phyloP scores from a whole-genome alignment of 2,797 vertebrate species.

The Xiphorhynchus erythropygius region DNA sequence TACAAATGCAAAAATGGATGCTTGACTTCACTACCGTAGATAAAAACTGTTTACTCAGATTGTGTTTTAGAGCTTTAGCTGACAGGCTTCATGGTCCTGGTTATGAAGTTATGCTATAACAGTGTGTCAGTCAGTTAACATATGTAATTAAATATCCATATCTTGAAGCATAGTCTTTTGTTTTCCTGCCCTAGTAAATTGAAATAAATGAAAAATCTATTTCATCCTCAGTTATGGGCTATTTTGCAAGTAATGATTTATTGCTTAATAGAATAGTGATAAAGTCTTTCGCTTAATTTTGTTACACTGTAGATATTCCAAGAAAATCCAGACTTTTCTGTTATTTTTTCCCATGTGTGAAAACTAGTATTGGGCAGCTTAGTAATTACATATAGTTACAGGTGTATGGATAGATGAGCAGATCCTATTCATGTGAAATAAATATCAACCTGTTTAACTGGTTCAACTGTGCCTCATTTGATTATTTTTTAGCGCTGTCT shows the following conservation, averaged over 20 bases:
- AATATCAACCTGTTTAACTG: not conserved
- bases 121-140: not conserved
- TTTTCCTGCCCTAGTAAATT: conserved; percentile 23
- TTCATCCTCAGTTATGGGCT: conserved; percentile 40
- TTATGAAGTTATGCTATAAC: not conserved
- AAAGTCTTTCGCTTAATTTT: conserved; percentile 4
- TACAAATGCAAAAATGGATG: not conserved
- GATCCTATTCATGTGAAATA: not conserved
- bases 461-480: not conserved
- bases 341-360: not conserved
- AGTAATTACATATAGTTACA: not conserved
- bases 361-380: not conserved
- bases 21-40: not conserved
- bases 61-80: not conserved
- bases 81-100: not conserved
- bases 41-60: not conserved
- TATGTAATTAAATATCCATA: conserved; percentile 2
- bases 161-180: conserved; percentile 37
- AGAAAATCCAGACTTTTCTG: not conserved
- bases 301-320: not conserved
- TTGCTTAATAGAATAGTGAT: conserved; percentile 13
- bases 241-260: conserved; percentile 40
- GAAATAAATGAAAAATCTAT: conserved; percentile 1
- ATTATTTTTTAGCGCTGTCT: not conserved
- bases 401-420: not conserved